Conservation (phyloP, 1,140 invertebrate species). For the Antheraea pernyi region DNA sequence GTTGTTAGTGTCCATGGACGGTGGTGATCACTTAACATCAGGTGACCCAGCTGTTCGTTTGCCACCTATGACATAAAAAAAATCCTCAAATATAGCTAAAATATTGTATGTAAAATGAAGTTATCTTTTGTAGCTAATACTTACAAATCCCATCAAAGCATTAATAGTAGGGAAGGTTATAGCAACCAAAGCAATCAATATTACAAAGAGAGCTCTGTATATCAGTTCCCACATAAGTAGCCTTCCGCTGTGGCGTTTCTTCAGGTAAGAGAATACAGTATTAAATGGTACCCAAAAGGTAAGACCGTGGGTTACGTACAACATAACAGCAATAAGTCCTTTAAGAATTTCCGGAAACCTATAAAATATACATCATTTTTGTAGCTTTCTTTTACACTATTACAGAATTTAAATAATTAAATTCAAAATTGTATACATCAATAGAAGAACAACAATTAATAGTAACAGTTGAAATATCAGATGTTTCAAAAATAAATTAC, state of each 20-base stretch:
- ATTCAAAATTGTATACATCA: too few species aligned
- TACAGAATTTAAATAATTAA: too few species aligned
- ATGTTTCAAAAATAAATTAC: background rate
- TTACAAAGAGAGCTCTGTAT: slow-evolving; percentile 43
- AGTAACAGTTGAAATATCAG: too few species aligned
- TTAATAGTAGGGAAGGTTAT: slow-evolving; percentile 58
- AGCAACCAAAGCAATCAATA: slow-evolving; percentile 38
- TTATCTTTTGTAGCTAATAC: slow-evolving; percentile 22
- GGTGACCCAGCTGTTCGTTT: too few species aligned
- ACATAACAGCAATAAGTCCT: slow-evolving; percentile 49
- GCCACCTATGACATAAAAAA: too few species aligned
- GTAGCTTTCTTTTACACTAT: too few species aligned
- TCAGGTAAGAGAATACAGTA: slow-evolving; percentile 53
- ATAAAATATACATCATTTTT: background rate
- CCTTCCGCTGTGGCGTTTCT: slow-evolving; percentile 25
- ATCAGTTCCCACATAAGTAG: slow-evolving; percentile 15
- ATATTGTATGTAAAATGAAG: background rate
- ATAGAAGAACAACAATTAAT: too few species aligned
- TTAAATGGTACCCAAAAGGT: slow-evolving; percentile 66
- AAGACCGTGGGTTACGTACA: slow-evolving; percentile 56
- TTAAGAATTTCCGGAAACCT: slow-evolving; percentile 53
- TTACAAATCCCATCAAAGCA: slow-evolving; percentile 7
- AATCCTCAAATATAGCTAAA: too few species aligned
- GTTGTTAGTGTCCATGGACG: too few species aligned
- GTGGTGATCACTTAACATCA: too few species aligned